Evolutionary conservation across 2,888 invertebrate genomes (phyloP), one percentile per base, ranked within the genome.

Genomic region (Lydus trimaculatus): DNA sequence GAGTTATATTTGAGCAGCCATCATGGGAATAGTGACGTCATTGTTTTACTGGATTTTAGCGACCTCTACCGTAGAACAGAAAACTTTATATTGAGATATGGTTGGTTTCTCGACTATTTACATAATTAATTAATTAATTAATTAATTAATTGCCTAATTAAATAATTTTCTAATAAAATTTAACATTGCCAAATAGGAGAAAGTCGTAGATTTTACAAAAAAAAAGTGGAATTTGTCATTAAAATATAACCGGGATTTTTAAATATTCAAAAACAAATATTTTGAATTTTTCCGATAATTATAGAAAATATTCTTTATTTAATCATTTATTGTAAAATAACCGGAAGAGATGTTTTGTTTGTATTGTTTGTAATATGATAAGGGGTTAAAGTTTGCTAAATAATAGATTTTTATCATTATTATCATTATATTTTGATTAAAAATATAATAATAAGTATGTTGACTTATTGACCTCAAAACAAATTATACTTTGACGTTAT

Each of bases 1-100:
- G 75, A 69, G 75, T 72, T 73, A 67, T 69, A 69, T 48, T 58
- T 52, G 23, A 61, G 74, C 39, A 33, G 75, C 73, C 75, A 75
- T 76, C 69, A 72, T 76, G 70, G 58, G 69, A 61, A 20, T 15
- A 9, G 39, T 67, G 63, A 74, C 72, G 70, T 72, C 68, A 72
- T n/a, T 13, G 11, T 1, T n/a, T 58, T 48, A 58, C 73, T 74
- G 72, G 59, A 60, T 56, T 43, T 65, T 56, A 67, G 65, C 74
- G 73, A 67, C 71, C 61, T 61, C 76, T 76, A 61, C 58, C 39
- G 65, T 13, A 17, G 7, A n/a, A 17, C 17, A 7, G 43, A 17
- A 43, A 43, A 43, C 7, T 39, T 6, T 5, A n/a, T 6, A 43
- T 17, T 6, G 39, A n/a, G n/a, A n/a, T 17, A 31, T 48, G 36